Conservation (phyloP, 2,113 vertebrate genomes). For the Phalacrocorax brasilianus region DNA sequence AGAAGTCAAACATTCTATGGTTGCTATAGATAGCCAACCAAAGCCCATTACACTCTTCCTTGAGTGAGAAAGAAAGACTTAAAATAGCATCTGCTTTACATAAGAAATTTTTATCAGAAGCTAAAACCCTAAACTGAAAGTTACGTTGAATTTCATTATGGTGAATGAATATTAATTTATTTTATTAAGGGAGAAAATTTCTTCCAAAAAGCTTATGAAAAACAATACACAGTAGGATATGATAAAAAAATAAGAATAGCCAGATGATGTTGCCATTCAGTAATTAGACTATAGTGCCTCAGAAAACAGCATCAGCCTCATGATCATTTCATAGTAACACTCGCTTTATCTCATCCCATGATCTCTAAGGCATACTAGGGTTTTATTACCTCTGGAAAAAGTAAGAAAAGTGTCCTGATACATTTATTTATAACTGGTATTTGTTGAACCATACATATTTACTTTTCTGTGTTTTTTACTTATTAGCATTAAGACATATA, state of each 20-base stretch:
- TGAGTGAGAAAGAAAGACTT: background rate
- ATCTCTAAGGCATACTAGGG: too few species aligned
- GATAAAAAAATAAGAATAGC: too few species aligned
- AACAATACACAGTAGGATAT: too few species aligned
- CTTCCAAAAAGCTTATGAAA: background rate
- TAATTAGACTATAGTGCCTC: background rate
- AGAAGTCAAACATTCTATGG: background rate
- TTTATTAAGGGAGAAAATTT: background rate
- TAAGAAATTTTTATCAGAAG: background rate
- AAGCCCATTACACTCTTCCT: background rate
- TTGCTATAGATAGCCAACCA: background rate
- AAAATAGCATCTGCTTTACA: background rate
- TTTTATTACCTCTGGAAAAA: background rate
- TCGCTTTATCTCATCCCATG: too few species aligned
- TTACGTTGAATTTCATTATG: constrained; percentile 1
- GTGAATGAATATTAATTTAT: background rate
- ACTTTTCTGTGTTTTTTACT: background rate
- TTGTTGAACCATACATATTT: background rate
- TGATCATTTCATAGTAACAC: background rate
- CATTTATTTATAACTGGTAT: background rate
- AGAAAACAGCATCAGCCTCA: background rate
- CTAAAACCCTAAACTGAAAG: background rate
- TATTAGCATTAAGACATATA: background rate
- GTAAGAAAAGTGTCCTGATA: background rate
- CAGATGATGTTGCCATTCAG: too few species aligned